Percentiles rank a stretch among this genome's conserved stretches.
phyloP scores from a whole-genome alignment of 2,888 invertebrate species.

The Epirrhoe tristata region DNA sequence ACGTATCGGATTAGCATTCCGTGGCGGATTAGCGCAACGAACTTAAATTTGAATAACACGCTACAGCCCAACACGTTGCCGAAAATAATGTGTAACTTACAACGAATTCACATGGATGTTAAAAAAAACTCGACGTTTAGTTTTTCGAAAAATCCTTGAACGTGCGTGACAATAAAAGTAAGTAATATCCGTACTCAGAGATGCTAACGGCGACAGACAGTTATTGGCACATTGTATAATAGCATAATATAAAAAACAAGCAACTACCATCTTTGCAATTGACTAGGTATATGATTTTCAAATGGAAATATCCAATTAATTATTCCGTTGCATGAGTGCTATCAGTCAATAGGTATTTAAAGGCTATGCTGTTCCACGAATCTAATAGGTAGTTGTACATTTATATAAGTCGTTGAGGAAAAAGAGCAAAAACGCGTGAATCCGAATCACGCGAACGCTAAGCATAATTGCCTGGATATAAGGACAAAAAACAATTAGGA shows the following conservation, averaged over 20 bases:
- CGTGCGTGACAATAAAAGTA: neutral
- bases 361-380: slow-evolving; percentile 3
- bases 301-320: neutral
- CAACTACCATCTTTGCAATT: neutral
- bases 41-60: slow-evolving; percentile 48
- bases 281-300: too few relatives aligned
- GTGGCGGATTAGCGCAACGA: slow-evolving; percentile 56
- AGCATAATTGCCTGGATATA: slow-evolving; percentile 72
- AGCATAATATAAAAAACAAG: too few relatives aligned
- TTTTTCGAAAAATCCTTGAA: slow-evolving; percentile 16
- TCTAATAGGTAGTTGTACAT: slow-evolving; percentile 9
- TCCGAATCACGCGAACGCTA: slow-evolving; percentile 76
- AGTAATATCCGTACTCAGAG: too few relatives aligned
- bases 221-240: too few relatives aligned
- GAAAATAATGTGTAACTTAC: slow-evolving; percentile 45
- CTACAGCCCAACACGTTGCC: slow-evolving; percentile 39
- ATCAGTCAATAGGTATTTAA: neutral
- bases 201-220: too few relatives aligned
- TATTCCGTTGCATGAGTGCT: neutral
- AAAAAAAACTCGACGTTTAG: slow-evolving; percentile 12
- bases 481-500: slow-evolving; percentile 77
- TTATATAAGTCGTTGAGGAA: slow-evolving; percentile 29
- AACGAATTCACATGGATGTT: slow-evolving; percentile 30
- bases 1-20: slow-evolving; percentile 61
- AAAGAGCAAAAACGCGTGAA: slow-evolving; percentile 53